Conservation (phyloP, 2,888 invertebrate species). For the Lithophane ornitopus region DNA sequence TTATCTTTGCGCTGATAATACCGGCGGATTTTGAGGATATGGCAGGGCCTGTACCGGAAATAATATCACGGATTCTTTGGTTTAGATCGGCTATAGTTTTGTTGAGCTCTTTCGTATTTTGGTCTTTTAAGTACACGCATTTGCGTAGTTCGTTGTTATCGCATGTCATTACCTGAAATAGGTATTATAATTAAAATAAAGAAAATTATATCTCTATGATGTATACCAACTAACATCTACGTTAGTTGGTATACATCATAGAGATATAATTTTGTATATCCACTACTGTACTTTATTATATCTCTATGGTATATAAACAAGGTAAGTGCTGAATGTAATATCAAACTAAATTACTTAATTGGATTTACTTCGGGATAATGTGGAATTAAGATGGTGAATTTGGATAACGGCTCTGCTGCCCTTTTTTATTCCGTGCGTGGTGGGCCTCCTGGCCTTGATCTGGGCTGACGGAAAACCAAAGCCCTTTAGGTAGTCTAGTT, state of each 20-base stretch:
- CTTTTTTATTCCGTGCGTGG: neutral
- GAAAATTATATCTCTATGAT: too few relatives aligned
- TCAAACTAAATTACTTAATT: too few relatives aligned
- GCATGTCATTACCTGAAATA: slow-evolving; percentile 87
- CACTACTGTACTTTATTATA: too few relatives aligned
- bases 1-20: slow-evolving; percentile 91
- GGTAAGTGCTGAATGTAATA: neutral
- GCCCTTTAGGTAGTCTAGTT: neutral
- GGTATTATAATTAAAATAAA: neutral
- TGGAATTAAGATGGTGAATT: neutral
- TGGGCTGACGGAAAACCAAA: neutral
- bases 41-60: slow-evolving; percentile 85
- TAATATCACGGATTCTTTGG: slow-evolving; percentile 88
- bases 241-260: neutral
- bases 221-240: too few relatives aligned
- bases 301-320: too few relatives aligned
- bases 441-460: too few relatives aligned
- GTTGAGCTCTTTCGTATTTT: slow-evolving; percentile 84
- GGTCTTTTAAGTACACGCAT: slow-evolving; percentile 86
- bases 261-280: too few relatives aligned
- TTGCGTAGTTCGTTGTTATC: slow-evolving; percentile 90
- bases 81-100: slow-evolving; percentile 84
- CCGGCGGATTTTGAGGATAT: slow-evolving; percentile 89
- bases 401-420: neutral
- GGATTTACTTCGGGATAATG: neutral